Base-by-base conservation (phyloP, 2,888 invertebrate species). In the Spatulosminthurus flaviceps region DNA sequence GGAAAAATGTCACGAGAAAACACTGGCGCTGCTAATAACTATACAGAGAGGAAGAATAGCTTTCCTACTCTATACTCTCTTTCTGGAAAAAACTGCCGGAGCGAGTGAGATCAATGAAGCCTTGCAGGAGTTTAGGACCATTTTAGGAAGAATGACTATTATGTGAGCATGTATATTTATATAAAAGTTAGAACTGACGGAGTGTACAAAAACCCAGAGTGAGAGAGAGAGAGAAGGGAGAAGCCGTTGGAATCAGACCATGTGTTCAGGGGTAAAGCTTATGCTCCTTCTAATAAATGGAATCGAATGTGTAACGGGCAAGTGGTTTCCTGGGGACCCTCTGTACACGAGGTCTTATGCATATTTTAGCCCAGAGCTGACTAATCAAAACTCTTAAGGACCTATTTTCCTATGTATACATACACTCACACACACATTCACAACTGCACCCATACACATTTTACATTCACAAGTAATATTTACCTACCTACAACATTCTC, bases 301-400 rank as follows among this genome's bases (percentile, higher is more conserved):
- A 4, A 64, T 64, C 51, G 16, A 51, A 51, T 51, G 51, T 51
- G 51, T 51, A 51, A 51, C 7, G 51, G 51, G 2, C 51, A 51
- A 51, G 51, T 51, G 51, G 51, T 51, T 51, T 51, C 51, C 51
- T 51, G 51, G 51, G 51, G 51, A 51, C 51, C 51, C 51, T 51
- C 51, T n/a, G 51, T 16, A 51, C 51, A 51, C 51, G 19, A 51
- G 51, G 51, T 51, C 51, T 51, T 51, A 4, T 4, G 51, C 51
- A 51, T 51, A 51, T 16, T 51, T 51, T 51, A 51, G 16, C 51
- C 51, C 16, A 4, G n/a, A 51, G 51, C 51, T 51, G 51, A 51
- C 51, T 51, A 4, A 51, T 51, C 51, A 4, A 4, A 51, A 51
- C n/a, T 13, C 16, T 13, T 41, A 41, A 41, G 41, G 41, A 41